Conservation (phyloP, 1,140 invertebrate species). For the Plutomurus gul region DNA sequence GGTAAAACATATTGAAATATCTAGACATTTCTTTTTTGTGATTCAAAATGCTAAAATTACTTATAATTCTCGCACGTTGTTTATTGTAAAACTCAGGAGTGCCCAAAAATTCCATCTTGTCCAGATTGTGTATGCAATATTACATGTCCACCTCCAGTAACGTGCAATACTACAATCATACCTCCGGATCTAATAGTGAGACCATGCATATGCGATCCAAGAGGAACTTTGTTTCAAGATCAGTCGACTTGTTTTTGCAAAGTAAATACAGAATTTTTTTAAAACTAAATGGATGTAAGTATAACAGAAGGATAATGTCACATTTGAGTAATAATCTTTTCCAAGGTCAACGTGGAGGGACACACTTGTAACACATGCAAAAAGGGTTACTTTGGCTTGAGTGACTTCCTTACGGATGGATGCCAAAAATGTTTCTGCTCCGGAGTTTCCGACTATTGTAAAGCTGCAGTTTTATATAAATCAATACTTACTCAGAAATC, state of each 20-base stretch:
- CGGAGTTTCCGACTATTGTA: not conserved
- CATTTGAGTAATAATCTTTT: not conserved
- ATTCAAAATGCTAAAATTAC: no score
- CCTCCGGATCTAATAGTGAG: no score
- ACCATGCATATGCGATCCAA: constrained; percentile 38
- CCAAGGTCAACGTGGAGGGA: constrained; percentile 71
- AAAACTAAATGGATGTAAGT: not conserved
- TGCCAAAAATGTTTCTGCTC: constrained; percentile 81
- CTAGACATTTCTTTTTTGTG: no score
- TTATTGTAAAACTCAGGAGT: not conserved
- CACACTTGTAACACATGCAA: constrained; percentile 80
- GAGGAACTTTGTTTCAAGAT: constrained; percentile 27
- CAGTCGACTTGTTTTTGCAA: constrained; percentile 27
- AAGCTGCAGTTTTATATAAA: not conserved
- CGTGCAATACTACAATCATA: no score
- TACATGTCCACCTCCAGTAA: no score
- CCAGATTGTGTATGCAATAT: no score
- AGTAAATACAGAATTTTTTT: not conserved
- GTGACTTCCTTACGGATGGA: constrained; percentile 73
- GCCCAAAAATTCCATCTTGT: not conserved
- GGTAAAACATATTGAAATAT: no score
- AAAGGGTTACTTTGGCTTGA: constrained; percentile 80
- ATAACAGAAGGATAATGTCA: not conserved
- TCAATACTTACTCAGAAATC: not conserved
- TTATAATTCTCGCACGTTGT: not conserved